phyloP scores from a whole-genome alignment of 2,888 invertebrate species.

The Tethea ocularis region DNA sequence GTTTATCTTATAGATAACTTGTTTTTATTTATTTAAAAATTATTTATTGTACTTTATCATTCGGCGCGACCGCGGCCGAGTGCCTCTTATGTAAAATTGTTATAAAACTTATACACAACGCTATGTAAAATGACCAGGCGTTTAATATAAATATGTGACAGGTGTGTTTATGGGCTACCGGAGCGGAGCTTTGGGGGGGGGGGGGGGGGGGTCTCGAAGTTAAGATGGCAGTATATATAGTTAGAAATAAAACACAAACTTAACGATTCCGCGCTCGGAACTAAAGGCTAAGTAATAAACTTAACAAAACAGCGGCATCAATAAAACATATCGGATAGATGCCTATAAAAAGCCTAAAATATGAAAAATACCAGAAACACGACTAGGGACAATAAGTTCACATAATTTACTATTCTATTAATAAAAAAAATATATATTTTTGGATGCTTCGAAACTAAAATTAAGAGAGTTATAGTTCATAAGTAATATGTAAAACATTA shows the following conservation, averaged over 20 bases:
- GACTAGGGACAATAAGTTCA: slow-evolving; percentile 3
- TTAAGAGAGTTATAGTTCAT: background rate
- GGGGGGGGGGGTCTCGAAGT: slow-evolving; percentile 30
- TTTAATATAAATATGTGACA: slow-evolving; percentile 19
- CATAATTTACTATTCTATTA: slow-evolving; percentile 7
- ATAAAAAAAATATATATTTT: slow-evolving; percentile 5
- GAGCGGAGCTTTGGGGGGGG: slow-evolving; percentile 4
- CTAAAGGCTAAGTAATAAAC: slow-evolving; percentile 40
- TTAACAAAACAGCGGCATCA: slow-evolving; percentile 47
- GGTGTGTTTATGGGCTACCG: slow-evolving; percentile 16
- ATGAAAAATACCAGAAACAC: slow-evolving; percentile 4
- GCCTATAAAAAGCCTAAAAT: slow-evolving; percentile 23
- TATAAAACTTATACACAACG: slow-evolving; percentile 77
- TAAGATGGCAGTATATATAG: slow-evolving; percentile 30
- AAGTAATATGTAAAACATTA: background rate
- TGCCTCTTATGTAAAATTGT: slow-evolving; percentile 75
- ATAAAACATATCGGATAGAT: slow-evolving; percentile 51
- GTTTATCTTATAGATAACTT: slow-evolving; percentile 73
- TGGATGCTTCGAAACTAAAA: background rate
- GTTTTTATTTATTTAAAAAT: slow-evolving; percentile 57
- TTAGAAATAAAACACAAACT: slow-evolving; percentile 38
- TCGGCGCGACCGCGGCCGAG: slow-evolving; percentile 66
- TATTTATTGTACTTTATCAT: slow-evolving; percentile 79
- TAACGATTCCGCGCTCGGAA: slow-evolving; percentile 38
- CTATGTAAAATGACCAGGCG: slow-evolving; percentile 62